Percentiles rank a stretch among this genome's conserved stretches.
phyloP scores from a whole-genome alignment of 1,140 invertebrate species.

The Drosophila santomea region DNA sequence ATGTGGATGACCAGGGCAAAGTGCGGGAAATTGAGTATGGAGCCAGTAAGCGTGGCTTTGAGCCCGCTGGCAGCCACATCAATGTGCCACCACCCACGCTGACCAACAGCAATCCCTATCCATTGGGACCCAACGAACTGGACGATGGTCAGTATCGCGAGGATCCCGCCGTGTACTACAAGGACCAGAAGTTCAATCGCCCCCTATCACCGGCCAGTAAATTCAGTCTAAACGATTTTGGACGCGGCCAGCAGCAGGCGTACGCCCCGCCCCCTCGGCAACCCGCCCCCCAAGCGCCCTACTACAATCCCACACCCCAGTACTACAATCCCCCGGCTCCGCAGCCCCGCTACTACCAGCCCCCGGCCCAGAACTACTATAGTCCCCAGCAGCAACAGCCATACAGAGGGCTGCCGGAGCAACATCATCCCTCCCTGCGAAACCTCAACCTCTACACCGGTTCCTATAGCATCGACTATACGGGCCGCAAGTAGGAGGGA shows the following conservation, averaged over 20 bases:
- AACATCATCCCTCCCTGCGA: conserved; percentile 77
- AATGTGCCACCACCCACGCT: conserved; percentile 91
- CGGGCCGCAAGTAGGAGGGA: conserved; percentile 75
- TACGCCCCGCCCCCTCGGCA: conserved; percentile 56
- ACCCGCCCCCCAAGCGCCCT: conserved; percentile 63
- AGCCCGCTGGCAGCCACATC: conserved; percentile 91
- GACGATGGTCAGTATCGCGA: conserved; percentile 94
- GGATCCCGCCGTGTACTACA: conserved; percentile 91
- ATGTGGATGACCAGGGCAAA: conserved; percentile 91
- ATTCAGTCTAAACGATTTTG: conserved; percentile 70
- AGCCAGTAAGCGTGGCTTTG: conserved; percentile 94
- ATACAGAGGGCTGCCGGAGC: conserved; percentile 56
- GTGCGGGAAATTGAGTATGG: conserved; percentile 94
- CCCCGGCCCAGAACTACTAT: conserved; percentile 72
- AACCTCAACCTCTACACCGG: conserved; percentile 79
- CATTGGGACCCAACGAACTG: conserved; percentile 88
- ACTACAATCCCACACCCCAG: conserved; percentile 75
- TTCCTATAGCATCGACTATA: conserved; percentile 83
- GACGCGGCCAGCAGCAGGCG: conserved; percentile 54
- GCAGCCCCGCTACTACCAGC: conserved; percentile 84
- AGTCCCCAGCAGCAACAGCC: conserved; percentile 72
- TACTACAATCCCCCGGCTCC: conserved; percentile 65
- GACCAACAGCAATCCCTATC: conserved; percentile 85
- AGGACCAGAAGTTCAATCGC: conserved; percentile 89
- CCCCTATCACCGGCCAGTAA: conserved; percentile 73